Evolutionary conservation across 2,113 vertebrate species (phyloP), one percentile per base, ranked within the genome.

Genomic region (Oncorhynchus mykiss): DNA sequence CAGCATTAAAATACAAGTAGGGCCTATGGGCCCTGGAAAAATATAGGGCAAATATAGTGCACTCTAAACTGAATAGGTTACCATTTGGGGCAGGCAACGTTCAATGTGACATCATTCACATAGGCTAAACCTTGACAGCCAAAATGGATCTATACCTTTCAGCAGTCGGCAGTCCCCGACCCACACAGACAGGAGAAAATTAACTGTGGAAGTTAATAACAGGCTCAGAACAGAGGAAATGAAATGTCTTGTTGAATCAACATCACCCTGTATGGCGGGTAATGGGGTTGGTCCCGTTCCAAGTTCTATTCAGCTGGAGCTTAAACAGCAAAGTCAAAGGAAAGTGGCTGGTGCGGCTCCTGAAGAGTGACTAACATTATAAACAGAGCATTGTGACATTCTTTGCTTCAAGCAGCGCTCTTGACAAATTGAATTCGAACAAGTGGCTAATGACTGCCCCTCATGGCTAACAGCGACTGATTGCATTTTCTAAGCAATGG

Each of bases 311-410:
- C 64, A 49, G 73, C 18, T 29, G 51, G 51, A 68, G 62, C 74
- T 72, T 78, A 60, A 48, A 59, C 48, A 14, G 60, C 71, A 89
- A 87, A 82, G 81, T 76, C 83, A 77, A 45, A 69, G 76, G 18
- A 66, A 69, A 71, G 31, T 76, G 67, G 62, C 65, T 78, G 71
- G 71, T 4, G 66, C 66, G 71, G 67, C 68, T 75, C 49, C 29
- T 8, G 8, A 67, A 29, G 25, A 78, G 69, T 70, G 13, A 75
- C 34, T 70, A 12, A 11, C 48, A 67, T 62, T 49, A 78, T 22
- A 59, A 84, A 71, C 29, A 54, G 59, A n/a, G 59, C 13, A 57
- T 57, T 57, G 14, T 57, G 54, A 14, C 6, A 20, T 57, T 57
- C 54, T 57, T 57, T 72, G 66, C 82, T 81, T 45, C 39, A 45